phyloP scores from a whole-genome alignment of 2,113 vertebrate species.

The Syngnathus scovelli region DNA sequence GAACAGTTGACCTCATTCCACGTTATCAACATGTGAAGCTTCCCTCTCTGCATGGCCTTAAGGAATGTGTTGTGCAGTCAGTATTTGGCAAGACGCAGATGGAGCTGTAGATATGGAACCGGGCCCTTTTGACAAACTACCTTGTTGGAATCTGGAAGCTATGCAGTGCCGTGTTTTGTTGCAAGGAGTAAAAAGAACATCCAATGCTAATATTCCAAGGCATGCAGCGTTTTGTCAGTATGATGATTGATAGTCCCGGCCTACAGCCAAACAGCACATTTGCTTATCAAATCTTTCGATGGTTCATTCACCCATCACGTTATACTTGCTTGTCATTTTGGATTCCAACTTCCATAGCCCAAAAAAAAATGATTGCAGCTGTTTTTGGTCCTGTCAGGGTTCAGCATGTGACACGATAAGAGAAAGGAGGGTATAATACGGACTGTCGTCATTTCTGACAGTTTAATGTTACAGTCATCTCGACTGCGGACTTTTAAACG shows the following conservation, averaged over 20 bases:
- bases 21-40: slow-evolving; percentile 48
- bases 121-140: neutral
- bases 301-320: slow-evolving; percentile 22
- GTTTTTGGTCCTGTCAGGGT: slow-evolving; percentile 37
- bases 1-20: slow-evolving; percentile 56
- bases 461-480: slow-evolving; percentile 18
- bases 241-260: slow-evolving; percentile 8
- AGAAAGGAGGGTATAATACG: slow-evolving; percentile 7
- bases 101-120: neutral
- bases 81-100: slow-evolving; percentile 10
- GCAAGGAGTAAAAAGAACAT: slow-evolving; percentile 1
- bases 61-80: slow-evolving; percentile 7
- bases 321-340: slow-evolving; percentile 16
- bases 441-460: slow-evolving; percentile 43
- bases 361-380: slow-evolving; percentile 20
- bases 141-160: neutral
- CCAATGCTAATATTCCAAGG: slow-evolving; percentile 9
- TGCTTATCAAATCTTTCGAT: slow-evolving; percentile 22
- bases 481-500: neutral
- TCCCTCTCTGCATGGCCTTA: slow-evolving; percentile 18
- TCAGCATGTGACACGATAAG: slow-evolving; percentile 29
- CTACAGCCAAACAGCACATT: neutral
- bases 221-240: neutral
- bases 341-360: slow-evolving; percentile 24
- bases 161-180: neutral